These are phyloP conservation scores for Megaceryle maxima DNA, from an alignment of 2,113 vertebrate genomes.

Conservation along the genomic window DNA sequence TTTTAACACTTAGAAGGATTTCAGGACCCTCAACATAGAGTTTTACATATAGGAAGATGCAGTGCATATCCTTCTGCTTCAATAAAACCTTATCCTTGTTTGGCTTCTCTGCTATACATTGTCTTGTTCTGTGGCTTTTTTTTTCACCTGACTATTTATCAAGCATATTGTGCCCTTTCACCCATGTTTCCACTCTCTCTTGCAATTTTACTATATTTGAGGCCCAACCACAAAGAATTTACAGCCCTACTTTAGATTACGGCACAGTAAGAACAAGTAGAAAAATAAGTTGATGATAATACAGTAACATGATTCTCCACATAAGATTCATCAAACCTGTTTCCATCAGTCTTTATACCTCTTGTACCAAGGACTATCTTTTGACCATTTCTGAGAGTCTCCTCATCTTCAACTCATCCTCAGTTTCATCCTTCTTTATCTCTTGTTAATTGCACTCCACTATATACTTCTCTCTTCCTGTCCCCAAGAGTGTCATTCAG, in stretches of 20 bases:
- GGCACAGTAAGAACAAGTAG: background rate
- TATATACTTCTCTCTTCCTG: background rate
- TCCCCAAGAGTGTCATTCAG: background rate
- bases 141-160: background rate
- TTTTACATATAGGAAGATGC: background rate
- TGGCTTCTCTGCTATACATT: background rate
- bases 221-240: background rate
- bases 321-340: background rate
- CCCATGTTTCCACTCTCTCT: background rate
- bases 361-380: background rate
- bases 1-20: background rate
- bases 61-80: background rate
- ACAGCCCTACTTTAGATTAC: background rate
- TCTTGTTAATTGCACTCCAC: background rate
- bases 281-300: background rate
- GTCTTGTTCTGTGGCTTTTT: background rate
- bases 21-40: background rate
- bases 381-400: background rate
- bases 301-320: background rate
- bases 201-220: background rate
- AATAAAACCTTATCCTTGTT: background rate
- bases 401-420: background rate
- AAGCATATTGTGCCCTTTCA: background rate
- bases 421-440: background rate
- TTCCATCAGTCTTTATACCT: background rate